Conservation (phyloP, 2,113 vertebrate genomes). For the Pterocles gutturalis region DNA sequence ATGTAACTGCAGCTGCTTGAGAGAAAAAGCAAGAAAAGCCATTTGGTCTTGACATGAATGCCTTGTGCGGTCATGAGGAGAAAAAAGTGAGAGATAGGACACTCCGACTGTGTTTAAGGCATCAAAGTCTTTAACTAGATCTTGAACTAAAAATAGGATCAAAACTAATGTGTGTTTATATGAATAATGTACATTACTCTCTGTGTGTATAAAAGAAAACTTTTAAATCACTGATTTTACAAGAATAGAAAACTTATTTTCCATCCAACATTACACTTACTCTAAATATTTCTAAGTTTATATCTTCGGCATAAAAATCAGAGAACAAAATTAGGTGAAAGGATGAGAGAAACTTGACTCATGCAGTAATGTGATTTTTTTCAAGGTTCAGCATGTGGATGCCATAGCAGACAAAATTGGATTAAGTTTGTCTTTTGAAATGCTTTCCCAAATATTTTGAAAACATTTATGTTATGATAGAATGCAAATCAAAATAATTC, state of each 20-base stretch:
- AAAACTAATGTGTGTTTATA: not conserved
- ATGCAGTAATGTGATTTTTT: conserved; percentile 12
- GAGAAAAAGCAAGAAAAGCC: not conserved
- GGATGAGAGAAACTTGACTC: conserved; percentile 27
- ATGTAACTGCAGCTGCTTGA: not conserved
- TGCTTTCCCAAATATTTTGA: conserved; percentile 29
- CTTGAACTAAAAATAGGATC: not conserved
- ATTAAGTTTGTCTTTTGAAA: conserved; percentile 28
- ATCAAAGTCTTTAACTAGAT: not conserved
- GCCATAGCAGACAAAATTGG: not conserved
- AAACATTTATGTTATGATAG: conserved; percentile 19
- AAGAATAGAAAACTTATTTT: not conserved
- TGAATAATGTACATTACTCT: not conserved
- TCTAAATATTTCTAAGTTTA: not conserved
- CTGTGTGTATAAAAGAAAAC: not conserved
- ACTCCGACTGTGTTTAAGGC: not conserved
- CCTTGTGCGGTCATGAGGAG: not conserved
- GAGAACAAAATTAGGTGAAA: conserved; percentile 20
- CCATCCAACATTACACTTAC: not conserved
- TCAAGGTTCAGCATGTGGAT: not conserved
- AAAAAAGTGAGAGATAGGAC: not conserved
- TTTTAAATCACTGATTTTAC: not conserved
- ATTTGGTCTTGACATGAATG: conserved; percentile 1
- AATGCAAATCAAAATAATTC: conserved; percentile 23
- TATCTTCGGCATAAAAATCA: not conserved